Evolutionary conservation across 1,140 invertebrate genomes (phyloP).

Genomic region (Drosophila busckii): DNA sequence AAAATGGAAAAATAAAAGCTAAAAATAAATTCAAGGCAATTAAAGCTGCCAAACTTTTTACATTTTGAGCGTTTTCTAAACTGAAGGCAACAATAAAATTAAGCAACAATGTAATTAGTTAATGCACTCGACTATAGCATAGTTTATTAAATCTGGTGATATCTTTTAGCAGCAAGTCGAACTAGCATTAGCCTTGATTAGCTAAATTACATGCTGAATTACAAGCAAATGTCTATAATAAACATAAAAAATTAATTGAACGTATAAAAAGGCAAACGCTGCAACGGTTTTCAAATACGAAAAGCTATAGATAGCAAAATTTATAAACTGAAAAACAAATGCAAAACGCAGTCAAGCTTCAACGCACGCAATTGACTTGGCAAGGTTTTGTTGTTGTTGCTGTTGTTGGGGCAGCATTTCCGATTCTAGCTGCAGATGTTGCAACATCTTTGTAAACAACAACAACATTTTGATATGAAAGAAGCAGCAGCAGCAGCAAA

Average conservation of each 20-base stretch:
- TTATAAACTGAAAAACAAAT: conserved; percentile 53
- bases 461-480: conserved; percentile 21
- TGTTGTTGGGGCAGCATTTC: conserved; percentile 39
- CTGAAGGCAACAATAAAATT: no score
- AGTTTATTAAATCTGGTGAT: no score
- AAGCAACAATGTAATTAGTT: no score
- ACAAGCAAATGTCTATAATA: conserved; percentile 7
- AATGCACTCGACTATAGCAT: no score
- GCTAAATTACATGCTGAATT: conserved; percentile 8
- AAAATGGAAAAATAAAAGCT: no score
- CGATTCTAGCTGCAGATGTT: conserved; percentile 71
- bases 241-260: conserved; percentile 53
- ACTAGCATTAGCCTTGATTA: conserved; percentile 16
- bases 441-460: conserved; percentile 48
- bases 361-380: conserved; percentile 57
- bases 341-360: conserved; percentile 63
- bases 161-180: not conserved
- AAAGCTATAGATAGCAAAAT: no score
- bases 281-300: conserved; percentile 53
- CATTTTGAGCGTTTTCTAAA: no score
- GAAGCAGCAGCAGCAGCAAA: conserved; percentile 25
- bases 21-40: no score
- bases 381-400: conserved; percentile 25
- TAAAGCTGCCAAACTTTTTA: no score
- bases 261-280: conserved; percentile 41